Evolutionary conservation across 2,113 vertebrate genomes (phyloP), one percentile per base, ranked within the genome.

Genomic region (Siphamia tubifer): DNA sequence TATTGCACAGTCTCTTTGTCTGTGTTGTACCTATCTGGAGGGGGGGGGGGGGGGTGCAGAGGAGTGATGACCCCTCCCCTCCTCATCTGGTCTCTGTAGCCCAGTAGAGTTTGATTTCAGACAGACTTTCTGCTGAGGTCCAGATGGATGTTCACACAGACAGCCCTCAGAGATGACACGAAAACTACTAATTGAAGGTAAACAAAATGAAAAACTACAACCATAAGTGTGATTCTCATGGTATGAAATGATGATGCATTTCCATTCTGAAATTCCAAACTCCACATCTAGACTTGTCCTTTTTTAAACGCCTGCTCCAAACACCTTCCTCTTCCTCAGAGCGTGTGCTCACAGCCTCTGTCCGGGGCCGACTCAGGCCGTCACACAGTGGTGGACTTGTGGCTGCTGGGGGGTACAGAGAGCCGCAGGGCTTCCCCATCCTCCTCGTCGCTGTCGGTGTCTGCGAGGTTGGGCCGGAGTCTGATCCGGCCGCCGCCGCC

Each of bases 351-450:
- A 19, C 8, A 15, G 20, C 43, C 36, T 45, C 23, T 0, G 25
- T 35, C 20, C 25, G n/a, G 8, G 27, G 24, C 25, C 31, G 3
- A 27, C 36, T 17, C 16, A 6, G 16, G 32, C 55, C 6, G 28
- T 96, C 94, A 99, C 84, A 99, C 96, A 6, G 94, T 92, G 81
- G 97, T 98, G 82, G 96, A 93, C 84, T 93, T 93, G 61, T 93
- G 93, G 83, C 64, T 28, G 64, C 61, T 71, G 56, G 87, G 65
- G 32, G 89, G 68, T 40, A 86, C 13, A 3, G 73, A 85, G 42
- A 90, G 87, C 24, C 85, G 87, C 64, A 93, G 87, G 12, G 60
- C 62, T 24, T 91, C 88, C 17, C 66, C 65, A 11, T 90, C 89
- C 16, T 94, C 96, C 0, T 94, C 96, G 19, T 96, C 96, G 38